Evolutionary conservation across 2,888 invertebrate species (phyloP).

Genomic region (Cosmopolites sordidus): DNA sequence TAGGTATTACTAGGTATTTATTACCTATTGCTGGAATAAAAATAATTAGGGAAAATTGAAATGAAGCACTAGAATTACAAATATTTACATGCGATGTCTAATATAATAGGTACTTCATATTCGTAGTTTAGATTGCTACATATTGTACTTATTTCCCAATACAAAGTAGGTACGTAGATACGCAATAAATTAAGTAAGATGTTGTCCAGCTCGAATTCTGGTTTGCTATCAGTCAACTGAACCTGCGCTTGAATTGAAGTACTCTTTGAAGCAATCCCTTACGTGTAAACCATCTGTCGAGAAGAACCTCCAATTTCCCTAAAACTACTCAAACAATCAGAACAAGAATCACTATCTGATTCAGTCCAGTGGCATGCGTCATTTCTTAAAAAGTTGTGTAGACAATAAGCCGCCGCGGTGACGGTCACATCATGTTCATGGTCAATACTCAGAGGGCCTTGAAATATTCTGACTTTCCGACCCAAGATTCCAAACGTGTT

Average conservation of each 20-base stretch:
- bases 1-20: no score
- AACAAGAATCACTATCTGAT: not conserved
- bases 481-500: constrained; percentile 27
- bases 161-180: no score
- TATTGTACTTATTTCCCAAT: no score
- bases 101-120: no score
- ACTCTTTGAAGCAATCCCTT: constrained; percentile 1
- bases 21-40: no score
- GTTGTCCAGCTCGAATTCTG: not conserved
- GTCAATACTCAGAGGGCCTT: no score
- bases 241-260: constrained; percentile 1
- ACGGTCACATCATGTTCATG: constrained; percentile 10
- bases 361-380: no score
- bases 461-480: constrained; percentile 5
- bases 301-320: not conserved
- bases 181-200: no score
- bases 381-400: constrained; percentile 16
- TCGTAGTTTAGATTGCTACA: no score
- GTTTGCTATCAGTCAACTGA: not conserved
- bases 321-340: not conserved
- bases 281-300: not conserved
- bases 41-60: no score
- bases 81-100: no score
- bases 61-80: no score
- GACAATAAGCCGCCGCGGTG: constrained; percentile 7